These are phyloP conservation scores for Petrosia ficiformis DNA, from an alignment of 37 sponge, comb jelly and placozoan genomes.

Conservation along the genomic window DNA sequence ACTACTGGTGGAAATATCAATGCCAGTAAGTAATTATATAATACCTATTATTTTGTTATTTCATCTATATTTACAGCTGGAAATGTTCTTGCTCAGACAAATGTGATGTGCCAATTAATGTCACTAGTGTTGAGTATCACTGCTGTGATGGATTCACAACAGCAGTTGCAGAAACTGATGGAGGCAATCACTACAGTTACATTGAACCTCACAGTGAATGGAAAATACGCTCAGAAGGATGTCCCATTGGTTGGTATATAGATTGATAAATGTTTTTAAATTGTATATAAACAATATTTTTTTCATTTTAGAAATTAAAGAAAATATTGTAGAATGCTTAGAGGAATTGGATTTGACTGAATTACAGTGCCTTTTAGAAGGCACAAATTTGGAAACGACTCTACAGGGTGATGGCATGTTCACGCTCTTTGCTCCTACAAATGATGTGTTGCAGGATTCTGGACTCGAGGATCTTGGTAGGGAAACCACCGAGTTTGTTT, in stretches of 20 bases:
- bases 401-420: slow-evolving; percentile 11
- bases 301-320: slow-evolving; percentile 9
- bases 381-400: neutral
- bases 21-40: neutral
- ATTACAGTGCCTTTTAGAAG: neutral
- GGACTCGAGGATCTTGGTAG: neutral
- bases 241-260: neutral
- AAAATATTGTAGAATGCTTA: slow-evolving; percentile 22
- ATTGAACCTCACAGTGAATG: too few relatives aligned
- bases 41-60: neutral
- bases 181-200: neutral
- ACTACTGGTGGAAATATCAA: neutral
- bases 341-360: neutral
- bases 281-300: neutral
- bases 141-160: slow-evolving; percentile 23
- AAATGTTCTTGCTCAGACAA: neutral
- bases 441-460: slow-evolving; percentile 5
- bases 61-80: too few relatives aligned
- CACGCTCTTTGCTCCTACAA: slow-evolving; percentile 34
- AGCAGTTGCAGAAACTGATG: neutral
- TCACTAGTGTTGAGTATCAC: neutral
- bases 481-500: neutral
- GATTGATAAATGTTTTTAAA: neutral
- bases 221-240: neutral
- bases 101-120: neutral